A percentile compares a stretch with the other conserved stretches of the same genome.
phyloP scores from a whole-genome alignment of 2,888 invertebrate species.

The Dryocosmus kuriphilus region DNA sequence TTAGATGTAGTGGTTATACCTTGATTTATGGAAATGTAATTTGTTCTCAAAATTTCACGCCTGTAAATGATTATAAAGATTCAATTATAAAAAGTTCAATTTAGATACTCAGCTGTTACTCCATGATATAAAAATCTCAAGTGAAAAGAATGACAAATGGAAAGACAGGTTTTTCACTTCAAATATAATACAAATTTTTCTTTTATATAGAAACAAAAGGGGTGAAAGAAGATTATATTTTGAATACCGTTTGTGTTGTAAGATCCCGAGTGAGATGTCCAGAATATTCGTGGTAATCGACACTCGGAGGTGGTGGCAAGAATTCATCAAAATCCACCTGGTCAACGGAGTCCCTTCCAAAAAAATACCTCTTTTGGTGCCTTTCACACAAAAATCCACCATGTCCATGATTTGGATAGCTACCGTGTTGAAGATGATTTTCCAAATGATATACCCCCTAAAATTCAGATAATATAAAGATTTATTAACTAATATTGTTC shows the following conservation, averaged over 20 bases:
- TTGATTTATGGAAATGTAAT: no score
- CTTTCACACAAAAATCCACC: slow-evolving; percentile 73
- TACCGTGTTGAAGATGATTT: slow-evolving; percentile 66
- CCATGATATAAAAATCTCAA: not conserved
- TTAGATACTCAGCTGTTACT: no score
- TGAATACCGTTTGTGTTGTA: slow-evolving; percentile 82
- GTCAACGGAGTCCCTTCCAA: slow-evolving; percentile 81
- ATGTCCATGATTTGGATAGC: slow-evolving; percentile 62
- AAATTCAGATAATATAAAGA: slow-evolving; percentile 34
- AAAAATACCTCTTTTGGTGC: slow-evolving; percentile 82
- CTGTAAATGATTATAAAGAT: no score
- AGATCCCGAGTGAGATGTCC: slow-evolving; percentile 81
- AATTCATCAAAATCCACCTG: slow-evolving; percentile 84
- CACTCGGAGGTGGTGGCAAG: slow-evolving; percentile 82
- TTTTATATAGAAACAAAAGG: no score
- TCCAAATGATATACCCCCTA: slow-evolving; percentile 71
- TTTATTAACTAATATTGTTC: not conserved
- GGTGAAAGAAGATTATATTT: not conserved
- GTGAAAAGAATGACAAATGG: not conserved
- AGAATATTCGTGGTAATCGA: slow-evolving; percentile 78
- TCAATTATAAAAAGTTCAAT: no score
- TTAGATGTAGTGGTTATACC: no score
- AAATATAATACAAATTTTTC: no score
- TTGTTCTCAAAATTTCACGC: no score
- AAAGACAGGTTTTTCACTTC: no score